Conservation (phyloP, 2,797 vertebrate genomes). For the Eidolon dupreanum region DNA sequence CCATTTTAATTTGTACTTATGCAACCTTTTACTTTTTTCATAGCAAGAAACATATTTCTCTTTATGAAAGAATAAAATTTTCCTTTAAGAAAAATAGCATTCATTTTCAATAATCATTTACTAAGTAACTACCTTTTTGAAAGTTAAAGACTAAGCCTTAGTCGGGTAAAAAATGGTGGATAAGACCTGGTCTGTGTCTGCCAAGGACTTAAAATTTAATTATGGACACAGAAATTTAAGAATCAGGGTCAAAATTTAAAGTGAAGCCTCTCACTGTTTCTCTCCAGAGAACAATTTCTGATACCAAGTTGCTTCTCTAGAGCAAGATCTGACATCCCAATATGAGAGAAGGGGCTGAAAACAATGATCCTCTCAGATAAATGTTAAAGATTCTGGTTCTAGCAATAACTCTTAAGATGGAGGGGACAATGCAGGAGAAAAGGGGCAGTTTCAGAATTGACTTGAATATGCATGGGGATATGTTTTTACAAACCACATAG, state of each 20-base stretch:
- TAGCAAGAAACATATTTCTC: not conserved
- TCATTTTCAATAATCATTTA: conserved; percentile 46
- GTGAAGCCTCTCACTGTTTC: not conserved
- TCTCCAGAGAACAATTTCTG: not conserved
- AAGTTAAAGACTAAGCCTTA: conserved; percentile 38
- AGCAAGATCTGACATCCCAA: not conserved
- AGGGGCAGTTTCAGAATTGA: not conserved
- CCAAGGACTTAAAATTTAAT: not conserved
- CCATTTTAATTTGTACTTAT: conserved; percentile 49
- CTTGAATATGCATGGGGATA: not conserved
- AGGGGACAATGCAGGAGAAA: not conserved
- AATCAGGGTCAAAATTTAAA: not conserved
- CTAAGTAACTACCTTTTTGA: not conserved
- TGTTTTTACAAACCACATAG: not conserved
- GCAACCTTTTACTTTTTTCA: not conserved
- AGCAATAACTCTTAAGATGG: not conserved
- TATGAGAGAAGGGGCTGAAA: not conserved
- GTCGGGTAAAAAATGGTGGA: not conserved
- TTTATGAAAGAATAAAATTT: conserved; percentile 38
- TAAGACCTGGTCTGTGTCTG: not conserved
- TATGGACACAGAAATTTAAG: not conserved
- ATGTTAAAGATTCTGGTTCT: not conserved
- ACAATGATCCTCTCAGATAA: not conserved
- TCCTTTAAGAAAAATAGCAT: not conserved
- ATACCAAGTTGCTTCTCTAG: not conserved